Conservation (phyloP, 2,113 vertebrate genomes). For the Pollachius pollachius region DNA sequence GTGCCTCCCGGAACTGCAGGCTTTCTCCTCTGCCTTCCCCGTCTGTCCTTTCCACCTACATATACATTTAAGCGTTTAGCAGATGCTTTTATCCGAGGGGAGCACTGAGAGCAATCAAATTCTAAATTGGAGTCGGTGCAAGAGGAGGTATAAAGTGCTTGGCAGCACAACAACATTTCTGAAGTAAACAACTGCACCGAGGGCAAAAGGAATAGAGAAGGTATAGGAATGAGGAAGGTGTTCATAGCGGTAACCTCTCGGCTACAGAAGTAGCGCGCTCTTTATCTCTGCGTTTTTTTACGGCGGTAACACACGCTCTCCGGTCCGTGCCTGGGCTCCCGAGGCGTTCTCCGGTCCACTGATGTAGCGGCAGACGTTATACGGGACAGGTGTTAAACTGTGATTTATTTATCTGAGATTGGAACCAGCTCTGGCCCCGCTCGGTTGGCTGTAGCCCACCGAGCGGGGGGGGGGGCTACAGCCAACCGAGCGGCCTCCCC, state of each 20-base stretch:
- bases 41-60: conserved; percentile 2
- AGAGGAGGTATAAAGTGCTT: too few species aligned
- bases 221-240: too few species aligned
- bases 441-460: conserved; percentile 34
- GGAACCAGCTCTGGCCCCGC: conserved; percentile 48
- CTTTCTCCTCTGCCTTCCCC: neutral
- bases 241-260: conserved; percentile 3
- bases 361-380: conserved; percentile 49
- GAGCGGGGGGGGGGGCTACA: too few species aligned
- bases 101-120: too few species aligned
- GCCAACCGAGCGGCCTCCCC: conserved; percentile 35
- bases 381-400: conserved; percentile 58
- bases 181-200: too few species aligned
- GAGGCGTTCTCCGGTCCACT: conserved; percentile 51
- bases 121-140: too few species aligned
- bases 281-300: conserved; percentile 16
- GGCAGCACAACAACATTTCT: too few species aligned
- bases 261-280: too few species aligned
- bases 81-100: too few species aligned
- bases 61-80: too few species aligned
- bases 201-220: too few species aligned
- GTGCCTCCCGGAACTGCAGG: conserved; percentile 23
- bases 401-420: conserved; percentile 65
- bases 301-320: conserved; percentile 31
- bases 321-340: conserved; percentile 9